Conservation (phyloP, 1,140 invertebrate genomes). For the Papilio polytes region DNA sequence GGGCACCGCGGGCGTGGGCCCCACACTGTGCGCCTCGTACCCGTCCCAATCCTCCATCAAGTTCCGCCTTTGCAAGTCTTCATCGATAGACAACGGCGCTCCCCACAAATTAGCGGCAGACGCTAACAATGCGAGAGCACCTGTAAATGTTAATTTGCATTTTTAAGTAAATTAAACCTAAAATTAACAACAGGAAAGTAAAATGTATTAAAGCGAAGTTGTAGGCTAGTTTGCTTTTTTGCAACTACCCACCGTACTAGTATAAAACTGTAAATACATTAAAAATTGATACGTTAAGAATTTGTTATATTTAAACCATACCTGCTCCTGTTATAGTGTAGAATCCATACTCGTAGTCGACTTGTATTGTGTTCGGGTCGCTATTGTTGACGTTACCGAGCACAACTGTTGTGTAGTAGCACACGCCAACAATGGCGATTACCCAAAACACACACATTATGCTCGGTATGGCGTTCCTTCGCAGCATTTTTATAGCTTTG, state of each 20-base stretch:
- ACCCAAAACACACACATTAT: constrained; percentile 84
- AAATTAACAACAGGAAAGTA: too few species aligned
- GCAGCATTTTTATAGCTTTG: constrained; percentile 78
- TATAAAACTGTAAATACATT: too few species aligned
- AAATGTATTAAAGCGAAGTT: too few species aligned
- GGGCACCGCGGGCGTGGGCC: constrained; percentile 71
- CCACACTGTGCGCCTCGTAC: constrained; percentile 74
- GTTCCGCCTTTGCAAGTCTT: constrained; percentile 73
- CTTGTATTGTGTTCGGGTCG: constrained; percentile 74
- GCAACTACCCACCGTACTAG: too few species aligned
- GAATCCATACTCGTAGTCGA: constrained; percentile 84
- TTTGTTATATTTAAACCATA: constrained; percentile 52
- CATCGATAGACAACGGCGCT: constrained; percentile 72
- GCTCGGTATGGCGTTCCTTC: constrained; percentile 83
- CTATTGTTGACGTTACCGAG: constrained; percentile 78
- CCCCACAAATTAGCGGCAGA: constrained; percentile 78
- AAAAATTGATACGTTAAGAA: too few species aligned
- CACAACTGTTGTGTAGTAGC: constrained; percentile 83
- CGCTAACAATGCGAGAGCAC: constrained; percentile 71
- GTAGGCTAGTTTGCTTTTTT: too few species aligned
- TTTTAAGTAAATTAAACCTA: not conserved
- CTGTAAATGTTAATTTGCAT: constrained; percentile 68
- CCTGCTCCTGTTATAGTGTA: constrained; percentile 84
- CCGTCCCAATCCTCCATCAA: constrained; percentile 80
- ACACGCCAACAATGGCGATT: constrained; percentile 83